Evolutionary conservation across 2,888 invertebrate genomes (phyloP), one percentile per base, ranked within the genome.

Genomic region (Alsophila aescularia): DNA sequence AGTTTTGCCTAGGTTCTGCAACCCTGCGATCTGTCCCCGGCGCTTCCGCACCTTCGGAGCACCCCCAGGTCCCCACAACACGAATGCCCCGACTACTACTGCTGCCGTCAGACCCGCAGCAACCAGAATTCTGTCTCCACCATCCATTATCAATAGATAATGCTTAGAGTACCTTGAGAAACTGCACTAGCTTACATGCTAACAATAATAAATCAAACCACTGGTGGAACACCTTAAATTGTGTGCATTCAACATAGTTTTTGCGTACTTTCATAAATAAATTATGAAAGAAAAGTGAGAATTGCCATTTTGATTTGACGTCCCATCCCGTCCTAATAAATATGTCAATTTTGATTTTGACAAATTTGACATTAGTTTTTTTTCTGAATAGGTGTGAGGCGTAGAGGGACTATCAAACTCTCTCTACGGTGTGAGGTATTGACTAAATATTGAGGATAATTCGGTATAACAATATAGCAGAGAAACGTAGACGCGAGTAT

Each of bases 1-100:
- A 0, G 98, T 98, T 67, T 96, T 95, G 35, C 98, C 98, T 62
- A 98, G 93, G 90, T 98, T 98, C 66, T 96, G 96, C 31, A 98
- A 92, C 7, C 98, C 98, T 18, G 96, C 94, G 48, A 97, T 93
- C 79, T 96, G 94, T 15, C 96, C 97, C 70, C 94, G 90, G 24
- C 94, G 89, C 73, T 94, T 93, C 31, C 94, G 89, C 52, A 93
- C 85, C 55, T 93, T 90, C 4, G 94, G 85, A 69, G 95, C 92
- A 69, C 94, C 93, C 0, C 94, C 93, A 16, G 95, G 95, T 52
- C 95, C 95, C 96, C 96, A 97, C 68, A 97, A 93, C 32, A 97
- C 96, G 77, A 96, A 96, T 5, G 96, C 96, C 29, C 96, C 96
- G 10, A 96, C 95, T 21, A 96, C 96, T 45, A 96, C 94, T 12